Evolutionary conservation across 2,797 vertebrate species (phyloP), one percentile per base, ranked within the genome.

Genomic region (Babyrousa celebensis): DNA sequence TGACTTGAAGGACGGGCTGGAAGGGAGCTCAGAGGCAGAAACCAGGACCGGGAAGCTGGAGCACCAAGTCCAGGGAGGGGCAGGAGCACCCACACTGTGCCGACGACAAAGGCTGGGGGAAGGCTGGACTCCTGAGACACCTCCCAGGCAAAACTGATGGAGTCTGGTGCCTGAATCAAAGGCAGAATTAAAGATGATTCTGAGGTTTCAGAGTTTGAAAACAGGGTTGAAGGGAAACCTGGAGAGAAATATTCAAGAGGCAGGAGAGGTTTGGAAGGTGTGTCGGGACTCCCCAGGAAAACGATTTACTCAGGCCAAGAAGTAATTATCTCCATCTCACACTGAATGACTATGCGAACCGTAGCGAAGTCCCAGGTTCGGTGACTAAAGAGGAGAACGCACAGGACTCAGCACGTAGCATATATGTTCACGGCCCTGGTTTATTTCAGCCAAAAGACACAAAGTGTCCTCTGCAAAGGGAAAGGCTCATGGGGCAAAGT

Each of bases 371-470:
- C 29, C 43, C 18, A 2, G n/a, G 11, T n/a, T 17, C 1, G 16
- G 2, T 20, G 67, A 78, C 7, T 74, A 21, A 3, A 15, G 11
- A 29, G 32, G 77, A n/a, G 5, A 12, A 72, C 40, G 32, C 86
- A 27, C 12, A 11, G 43, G 43, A 12, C 36, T 16, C 54, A 8
- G 32, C 18, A 11, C 0, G 11, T 0, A 60, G 52, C 65, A 29
- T 0, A 3, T 4, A 4, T 1, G n/a, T 11, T 82, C 84, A 17
- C 0, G 2, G 52, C 32, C 0, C 4, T 0, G 29, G 14, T 4
- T 14, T 40, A 84, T 12, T 21, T 83, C 70, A 36, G 70, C 40
- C 52, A 25, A 80, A 52, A 52, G 54, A 62, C 11, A 40, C 18
- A 6, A 21, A 15, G 43, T 18, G 27, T 36, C 17, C 20, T 67